Evolutionary conservation across 1,140 invertebrate species (phyloP), one percentile per base, ranked within the genome.

Genomic region (Scylla paramamosain): DNA sequence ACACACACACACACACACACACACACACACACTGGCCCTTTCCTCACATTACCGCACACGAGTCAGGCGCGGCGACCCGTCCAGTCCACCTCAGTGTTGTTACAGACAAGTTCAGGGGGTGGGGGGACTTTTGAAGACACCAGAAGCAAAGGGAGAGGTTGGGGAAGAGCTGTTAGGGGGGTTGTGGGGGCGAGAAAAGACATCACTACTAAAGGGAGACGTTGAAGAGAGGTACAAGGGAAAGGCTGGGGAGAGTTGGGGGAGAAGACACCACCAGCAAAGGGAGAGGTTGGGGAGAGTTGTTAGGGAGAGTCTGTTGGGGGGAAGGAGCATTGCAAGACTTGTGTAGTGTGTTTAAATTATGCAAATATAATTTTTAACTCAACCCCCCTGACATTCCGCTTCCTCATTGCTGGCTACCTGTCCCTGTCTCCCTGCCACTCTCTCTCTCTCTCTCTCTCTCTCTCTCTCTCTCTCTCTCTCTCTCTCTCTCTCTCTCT

Each of bases 381-480:
- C 86, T 39, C 25, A 46, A 14, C 16, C 67, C 12, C 14, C 92
- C 31, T 93, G 32, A 46, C 25, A 32, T 39, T 82, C 91, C 77
- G 10, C 31, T 32, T 25, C 28, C 83, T 29, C 10, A 20, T 4
- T 59, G 10, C 16, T 77, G 14, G 29, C 31, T 25, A 31, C 39
- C 77, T 29, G 12, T 46, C 28, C 16, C 29, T 7, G 48, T 25
- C 45, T 14, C 12, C 89, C 14, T 59, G 6, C 90, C 52, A 6
- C 91, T 31, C 91, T 77, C 48, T 25, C 46, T 88, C 91, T n/a
- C 52, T 77, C 82, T 4, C 39, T 48, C 52, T 25, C 91, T 39
- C 31, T 59, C 52, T 59, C 52, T 59, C 29, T 29, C 46, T 59
- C 59, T 32, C 46, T 31, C 10, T 77, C 52, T 52, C 29, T 77